Conservation (phyloP, 2,888 invertebrate genomes). For the Acleris emargana region DNA sequence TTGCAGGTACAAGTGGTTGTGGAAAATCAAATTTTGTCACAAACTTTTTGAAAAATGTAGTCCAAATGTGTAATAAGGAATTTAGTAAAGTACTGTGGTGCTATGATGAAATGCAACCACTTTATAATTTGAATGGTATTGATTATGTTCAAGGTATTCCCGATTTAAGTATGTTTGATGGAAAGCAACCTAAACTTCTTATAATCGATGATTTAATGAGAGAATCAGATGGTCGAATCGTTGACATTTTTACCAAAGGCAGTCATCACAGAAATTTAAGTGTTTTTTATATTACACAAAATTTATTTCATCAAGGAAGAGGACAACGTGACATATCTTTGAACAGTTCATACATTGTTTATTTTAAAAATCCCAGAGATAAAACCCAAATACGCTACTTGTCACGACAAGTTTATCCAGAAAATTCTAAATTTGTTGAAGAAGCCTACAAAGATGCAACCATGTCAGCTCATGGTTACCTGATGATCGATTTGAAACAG, state of each 20-base stretch:
- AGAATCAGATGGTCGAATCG: slow-evolving; percentile 46
- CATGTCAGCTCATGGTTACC: slow-evolving; percentile 43
- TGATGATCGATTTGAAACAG: slow-evolving; percentile 46
- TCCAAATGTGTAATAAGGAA: slow-evolving; percentile 28
- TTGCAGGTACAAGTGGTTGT: slow-evolving; percentile 44
- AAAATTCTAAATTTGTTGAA: slow-evolving; percentile 44
- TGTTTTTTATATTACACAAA: slow-evolving; percentile 48
- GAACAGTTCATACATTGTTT: slow-evolving; percentile 44
- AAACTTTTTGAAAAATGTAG: slow-evolving; percentile 36
- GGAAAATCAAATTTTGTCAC: slow-evolving; percentile 42
- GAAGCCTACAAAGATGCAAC: slow-evolving; percentile 47
- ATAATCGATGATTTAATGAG: slow-evolving; percentile 50
- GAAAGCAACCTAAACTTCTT: slow-evolving; percentile 40
- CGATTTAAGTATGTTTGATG: slow-evolving; percentile 46
- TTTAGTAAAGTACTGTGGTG: slow-evolving; percentile 11
- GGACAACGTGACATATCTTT: slow-evolving; percentile 44
- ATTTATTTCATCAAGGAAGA: slow-evolving; percentile 45
- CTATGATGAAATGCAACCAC: slow-evolving; percentile 41
- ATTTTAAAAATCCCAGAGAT: slow-evolving; percentile 46
- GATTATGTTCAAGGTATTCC: slow-evolving; percentile 46
- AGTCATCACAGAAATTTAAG: slow-evolving; percentile 47
- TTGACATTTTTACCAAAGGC: slow-evolving; percentile 45
- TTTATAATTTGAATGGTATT: slow-evolving; percentile 42
- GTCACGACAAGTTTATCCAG: slow-evolving; percentile 43
- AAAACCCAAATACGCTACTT: slow-evolving; percentile 44